Evolutionary conservation across 1,140 invertebrate genomes (phyloP), one percentile per base, ranked within the genome.

Genomic region (Leptopilina boulardi): DNA sequence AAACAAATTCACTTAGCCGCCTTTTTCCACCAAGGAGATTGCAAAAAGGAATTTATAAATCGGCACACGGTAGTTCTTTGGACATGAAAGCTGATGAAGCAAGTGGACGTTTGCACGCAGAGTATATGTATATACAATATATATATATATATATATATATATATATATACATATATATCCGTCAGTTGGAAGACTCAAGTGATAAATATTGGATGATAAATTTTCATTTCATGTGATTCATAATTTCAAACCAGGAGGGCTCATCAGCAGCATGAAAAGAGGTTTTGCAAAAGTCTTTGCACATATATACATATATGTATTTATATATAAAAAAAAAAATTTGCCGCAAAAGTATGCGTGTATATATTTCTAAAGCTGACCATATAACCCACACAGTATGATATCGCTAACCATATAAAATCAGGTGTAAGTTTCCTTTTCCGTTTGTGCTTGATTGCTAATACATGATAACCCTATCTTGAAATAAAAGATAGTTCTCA

Each of bases 181-280:
- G 30, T 34, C 30, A 34, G 30, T 34, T 34, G 30, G 74, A n/a
- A 23, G 75, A 77, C 78, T 77, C 59, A 44, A n/a, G 77, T 85
- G 85, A 86, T 85, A 83, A 84, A 85, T 84, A 81, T 73, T 54
- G 47, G 21, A 70, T 81, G 79, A 84, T 85, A 84, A 85, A 85
- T 85, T 86, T 84, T 85, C 84, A 80, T 85, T 74, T 73, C 30
- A 70, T 70, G 75, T 78, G 83, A 85, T 85, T 86, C 83, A 85
- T 83, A 80, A 80, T 80, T 77, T 73, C 75, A 26, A 78, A 79
- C 78, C 19, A 56, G 73, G 71, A 76, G 54, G 76, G 77, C 78
- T 82, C 82, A 81, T 86, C 83, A 83, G 70, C 56, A 18, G 23
- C 15, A 34, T n/a, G 75, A 84, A 84, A 85, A 84, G 77, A 73